Conservation (phyloP, 2,113 vertebrate genomes). For the Sphyrna mokarran region DNA sequence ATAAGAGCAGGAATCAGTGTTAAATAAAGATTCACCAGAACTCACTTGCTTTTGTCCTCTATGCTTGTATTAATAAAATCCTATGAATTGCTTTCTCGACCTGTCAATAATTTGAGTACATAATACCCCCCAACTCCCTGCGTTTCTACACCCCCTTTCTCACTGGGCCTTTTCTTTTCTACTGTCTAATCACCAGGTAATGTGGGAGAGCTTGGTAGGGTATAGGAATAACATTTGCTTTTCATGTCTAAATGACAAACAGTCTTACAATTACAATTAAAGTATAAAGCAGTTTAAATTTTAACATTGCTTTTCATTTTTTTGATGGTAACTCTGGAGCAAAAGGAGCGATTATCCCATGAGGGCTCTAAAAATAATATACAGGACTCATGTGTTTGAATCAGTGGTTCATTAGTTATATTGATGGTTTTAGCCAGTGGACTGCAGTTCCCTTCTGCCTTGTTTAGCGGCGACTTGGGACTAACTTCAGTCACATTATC, state of each 20-base stretch:
- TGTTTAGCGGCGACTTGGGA: not conserved
- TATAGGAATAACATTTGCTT: not conserved
- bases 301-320: not conserved
- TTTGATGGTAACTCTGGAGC: not conserved
- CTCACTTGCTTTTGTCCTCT: no score
- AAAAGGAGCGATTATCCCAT: not conserved
- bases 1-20: not conserved
- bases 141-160: not conserved
- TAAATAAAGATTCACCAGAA: not conserved
- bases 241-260: not conserved
- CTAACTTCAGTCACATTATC: not conserved
- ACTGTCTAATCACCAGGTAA: not conserved
- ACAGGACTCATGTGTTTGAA: not conserved
- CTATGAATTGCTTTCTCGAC: not conserved
- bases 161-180: not conserved
- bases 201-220: not conserved
- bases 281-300: not conserved
- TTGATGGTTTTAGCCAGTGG: not conserved
- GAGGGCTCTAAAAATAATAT: not conserved
- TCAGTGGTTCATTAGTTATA: not conserved
- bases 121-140: not conserved
- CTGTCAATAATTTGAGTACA: not conserved
- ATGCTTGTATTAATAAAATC: not conserved
- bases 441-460: not conserved
- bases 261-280: not conserved